Base-by-base conservation (phyloP, 53 echinoderm and acorn worm genomes). In the Astropecten irregularis region DNA sequence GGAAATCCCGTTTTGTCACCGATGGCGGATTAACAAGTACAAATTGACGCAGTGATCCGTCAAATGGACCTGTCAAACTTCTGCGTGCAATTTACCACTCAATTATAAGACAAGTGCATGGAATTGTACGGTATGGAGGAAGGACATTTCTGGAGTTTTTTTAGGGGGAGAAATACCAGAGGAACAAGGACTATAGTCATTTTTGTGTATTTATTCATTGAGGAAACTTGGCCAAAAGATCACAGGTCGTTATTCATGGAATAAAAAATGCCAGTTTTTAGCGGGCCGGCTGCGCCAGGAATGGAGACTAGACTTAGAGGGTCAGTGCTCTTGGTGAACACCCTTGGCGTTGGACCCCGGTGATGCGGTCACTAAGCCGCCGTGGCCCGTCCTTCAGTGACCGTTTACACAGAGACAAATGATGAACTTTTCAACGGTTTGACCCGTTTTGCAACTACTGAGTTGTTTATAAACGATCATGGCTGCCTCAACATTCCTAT, bases 381-480 rank as follows among this genome's bases (percentile, higher is more conserved):
- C 61, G 42, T 79, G 79, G 62, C 60, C 79, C 79, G 79, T 40
- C 61, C 35, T 53, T 53, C 35, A n/a, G 7, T 50, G 52, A 68
- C 49, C 71, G 47, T 61, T 28, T 20, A 9, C 30, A n/a, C n/a
- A n/a, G n/a, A 79, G 32, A 46, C 61, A 61, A 48, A 8, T 61
- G 46, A 16, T 25, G 44, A 47, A 40, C 44, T 46, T 79, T 60
- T 79, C 79, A 79, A 42, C 79, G 79, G 49, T 61, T 79, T 79
- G 57, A 58, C 77, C 77, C 62, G 11, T 77, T 47, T 77, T 77
- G 77, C 37, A 77, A 62, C n/a, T n/a, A 59, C 27, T 2, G 44
- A 62, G 27, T 61, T 79, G 79, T 79, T 79, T 79, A 79, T 62
- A 62, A 62, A 79, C 79, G 26, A 79, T 79, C 62, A 49, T 51